Base-by-base conservation (phyloP, 37 sponge, comb jelly and placozoan species). In the Theonella swinhoei region DNA sequence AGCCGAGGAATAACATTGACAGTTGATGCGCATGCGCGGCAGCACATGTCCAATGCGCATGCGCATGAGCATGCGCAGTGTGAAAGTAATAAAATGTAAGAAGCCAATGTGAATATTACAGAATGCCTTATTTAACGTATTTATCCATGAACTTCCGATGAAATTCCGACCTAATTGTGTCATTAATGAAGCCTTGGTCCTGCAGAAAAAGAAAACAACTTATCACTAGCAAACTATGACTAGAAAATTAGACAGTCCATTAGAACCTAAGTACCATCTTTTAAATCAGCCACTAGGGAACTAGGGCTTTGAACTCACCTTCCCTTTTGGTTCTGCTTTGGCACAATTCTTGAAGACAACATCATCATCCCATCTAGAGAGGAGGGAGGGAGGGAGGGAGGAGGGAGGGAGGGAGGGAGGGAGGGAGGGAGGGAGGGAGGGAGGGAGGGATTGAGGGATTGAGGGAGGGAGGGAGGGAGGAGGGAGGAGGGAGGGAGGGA, bases 331-430 rank as follows among this genome's bases (percentile, higher is more conserved):
- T 25, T 89, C 92, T 31, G 77, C 90, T 42, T 88, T 96, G 22
- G 99, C 99, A 92, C 99, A 98, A 78, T 98, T 98, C 82, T 98
- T 98, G 82, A 98, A 98, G 23, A 98, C 93, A 11, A 98, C 99
- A 86, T 98, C 99, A 74, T 98, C 99, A 81, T 98, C 99, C 99
- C 99, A 98, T 38, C 98, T 98, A 62, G 11, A 37, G 5, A 65
- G 66, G n/a, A 65, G 19, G 30, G 35, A 14, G 1, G 28, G 20
- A 5, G 8, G 23, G 4, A 42, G 2, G 20, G 35, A 68, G 22
- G 40, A 29, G n/a, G 42, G 71, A 11, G 64, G 39, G 64, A 61
- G 79, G 65, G 79, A 78, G 79, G 39, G 79, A 78, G 79, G n/a
- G 79, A 78, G 79, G 40, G 64, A 61, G 79, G 40, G 64, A 61